These are phyloP conservation scores for Cercopithecus mona DNA, from an alignment of 2,113 vertebrate species.

Conservation along the genomic window DNA sequence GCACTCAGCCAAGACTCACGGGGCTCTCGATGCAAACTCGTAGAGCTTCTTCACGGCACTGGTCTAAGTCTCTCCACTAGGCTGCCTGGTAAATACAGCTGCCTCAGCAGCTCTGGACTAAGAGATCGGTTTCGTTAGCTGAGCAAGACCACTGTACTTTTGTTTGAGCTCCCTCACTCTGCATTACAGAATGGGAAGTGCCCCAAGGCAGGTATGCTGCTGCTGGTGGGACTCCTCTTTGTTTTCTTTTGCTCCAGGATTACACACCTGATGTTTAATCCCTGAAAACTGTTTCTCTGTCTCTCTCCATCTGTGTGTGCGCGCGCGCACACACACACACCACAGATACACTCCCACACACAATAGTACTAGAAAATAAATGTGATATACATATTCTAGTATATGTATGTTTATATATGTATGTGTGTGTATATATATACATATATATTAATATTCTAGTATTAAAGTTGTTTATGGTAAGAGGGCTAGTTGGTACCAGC, in stretches of 20 bases:
- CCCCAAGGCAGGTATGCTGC: background rate
- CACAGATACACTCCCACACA: background rate
- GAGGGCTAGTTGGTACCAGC: background rate
- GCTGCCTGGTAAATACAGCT: background rate
- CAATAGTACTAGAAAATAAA: background rate
- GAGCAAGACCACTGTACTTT: background rate
- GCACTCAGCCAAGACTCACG: background rate
- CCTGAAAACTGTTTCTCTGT: background rate
- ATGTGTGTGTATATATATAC: background rate
- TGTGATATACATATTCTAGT: background rate
- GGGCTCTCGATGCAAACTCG: no score
- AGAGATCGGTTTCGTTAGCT: background rate
- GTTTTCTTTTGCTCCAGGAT: background rate
- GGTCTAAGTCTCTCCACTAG: background rate
- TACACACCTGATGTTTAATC: background rate
- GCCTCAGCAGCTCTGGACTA: background rate
- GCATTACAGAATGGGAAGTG: background rate
- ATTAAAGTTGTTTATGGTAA: background rate
- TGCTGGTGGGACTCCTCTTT: background rate
- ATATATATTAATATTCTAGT: background rate
- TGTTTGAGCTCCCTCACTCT: background rate
- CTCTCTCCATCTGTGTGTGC: background rate
- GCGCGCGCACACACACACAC: rapidly evolving
- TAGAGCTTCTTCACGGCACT: background rate
- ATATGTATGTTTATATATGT: background rate